Percentiles rank a stretch among this genome's conserved stretches.
Conservation (phyloP, 30 jellyfish, hydroid and myxozoan species). For the Hydractinia symbiolongicarpus region DNA sequence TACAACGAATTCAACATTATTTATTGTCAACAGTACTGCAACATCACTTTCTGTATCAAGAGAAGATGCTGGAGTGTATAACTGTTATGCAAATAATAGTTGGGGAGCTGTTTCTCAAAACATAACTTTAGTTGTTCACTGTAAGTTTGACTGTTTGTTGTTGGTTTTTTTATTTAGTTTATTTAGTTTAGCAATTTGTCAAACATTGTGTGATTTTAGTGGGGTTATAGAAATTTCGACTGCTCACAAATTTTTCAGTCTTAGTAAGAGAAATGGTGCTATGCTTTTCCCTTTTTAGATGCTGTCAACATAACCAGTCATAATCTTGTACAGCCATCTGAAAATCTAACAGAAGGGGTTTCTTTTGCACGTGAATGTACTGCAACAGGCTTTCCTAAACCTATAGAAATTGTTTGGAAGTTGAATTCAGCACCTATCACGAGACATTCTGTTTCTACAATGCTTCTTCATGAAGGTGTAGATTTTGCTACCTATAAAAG, state of each 20-base stretch:
- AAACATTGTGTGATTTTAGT: too few relatives aligned
- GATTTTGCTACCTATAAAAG: neutral
- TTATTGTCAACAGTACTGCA: neutral
- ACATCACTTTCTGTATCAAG: neutral
- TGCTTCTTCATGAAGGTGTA: neutral
- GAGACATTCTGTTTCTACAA: neutral
- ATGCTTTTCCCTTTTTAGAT: neutral
- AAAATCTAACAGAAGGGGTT: neutral
- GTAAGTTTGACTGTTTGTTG: neutral
- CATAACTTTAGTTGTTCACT: neutral
- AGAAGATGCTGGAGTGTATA: slow-evolving; percentile 9
- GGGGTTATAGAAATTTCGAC: too few relatives aligned
- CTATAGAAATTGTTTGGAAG: neutral
- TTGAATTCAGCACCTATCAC: neutral
- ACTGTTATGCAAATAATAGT: slow-evolving; percentile 8
- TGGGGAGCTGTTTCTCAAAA: neutral
- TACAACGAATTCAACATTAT: neutral
- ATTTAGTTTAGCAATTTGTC: too few relatives aligned
- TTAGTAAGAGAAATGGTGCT: too few relatives aligned
- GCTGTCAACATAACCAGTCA: slow-evolving; percentile 3
- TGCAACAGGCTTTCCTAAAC: slow-evolving; percentile 12
- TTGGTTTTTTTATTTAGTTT: too few relatives aligned
- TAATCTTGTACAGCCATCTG: neutral
- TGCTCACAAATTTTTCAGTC: too few relatives aligned
- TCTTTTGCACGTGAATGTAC: neutral